phyloP scores from a whole-genome alignment of 2,113 vertebrate species.

The Panthera uncia region DNA sequence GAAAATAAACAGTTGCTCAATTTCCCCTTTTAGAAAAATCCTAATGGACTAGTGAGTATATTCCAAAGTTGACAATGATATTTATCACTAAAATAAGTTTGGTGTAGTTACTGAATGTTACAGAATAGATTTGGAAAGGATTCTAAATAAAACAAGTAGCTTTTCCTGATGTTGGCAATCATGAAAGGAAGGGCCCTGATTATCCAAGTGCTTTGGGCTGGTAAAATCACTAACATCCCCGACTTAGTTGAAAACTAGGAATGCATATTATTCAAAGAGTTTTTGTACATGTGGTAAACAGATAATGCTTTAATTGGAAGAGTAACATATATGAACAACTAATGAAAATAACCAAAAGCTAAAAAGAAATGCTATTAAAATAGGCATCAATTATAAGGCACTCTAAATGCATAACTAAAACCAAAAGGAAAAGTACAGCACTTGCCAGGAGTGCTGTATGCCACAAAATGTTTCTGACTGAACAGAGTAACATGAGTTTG shows the following conservation, averaged over 20 bases:
- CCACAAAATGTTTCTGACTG: constrained; percentile 84
- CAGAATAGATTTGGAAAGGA: constrained; percentile 68
- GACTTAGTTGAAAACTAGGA: constrained; percentile 84
- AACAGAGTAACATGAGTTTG: constrained; percentile 90
- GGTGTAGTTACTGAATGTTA: constrained; percentile 71
- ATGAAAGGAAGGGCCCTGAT: constrained; percentile 81
- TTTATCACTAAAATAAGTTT: constrained; percentile 45
- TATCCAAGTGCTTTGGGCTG: constrained; percentile 84
- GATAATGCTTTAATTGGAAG: constrained; percentile 81
- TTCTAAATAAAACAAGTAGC: constrained; percentile 64
- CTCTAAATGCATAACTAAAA: constrained; percentile 99
- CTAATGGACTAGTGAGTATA: constrained; percentile 56
- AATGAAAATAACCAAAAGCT: constrained; percentile 87
- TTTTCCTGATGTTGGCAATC: constrained; percentile 70
- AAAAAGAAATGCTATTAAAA: constrained; percentile 95
- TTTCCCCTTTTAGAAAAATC: constrained; percentile 65
- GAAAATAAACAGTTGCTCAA: not conserved
- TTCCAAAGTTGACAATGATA: not conserved
- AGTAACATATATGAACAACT: constrained; percentile 87
- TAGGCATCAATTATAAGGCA: constrained; percentile 99
- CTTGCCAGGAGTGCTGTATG: constrained; percentile 84
- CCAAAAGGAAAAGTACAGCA: constrained; percentile 83
- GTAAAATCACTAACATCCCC: constrained; percentile 83
- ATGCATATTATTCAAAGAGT: constrained; percentile 85
- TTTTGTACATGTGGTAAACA: constrained; percentile 85